Percentiles rank a stretch among this genome's conserved stretches.
phyloP scores from a whole-genome alignment of 2,888 invertebrate genomes.

The Platycnemis pennipes region DNA sequence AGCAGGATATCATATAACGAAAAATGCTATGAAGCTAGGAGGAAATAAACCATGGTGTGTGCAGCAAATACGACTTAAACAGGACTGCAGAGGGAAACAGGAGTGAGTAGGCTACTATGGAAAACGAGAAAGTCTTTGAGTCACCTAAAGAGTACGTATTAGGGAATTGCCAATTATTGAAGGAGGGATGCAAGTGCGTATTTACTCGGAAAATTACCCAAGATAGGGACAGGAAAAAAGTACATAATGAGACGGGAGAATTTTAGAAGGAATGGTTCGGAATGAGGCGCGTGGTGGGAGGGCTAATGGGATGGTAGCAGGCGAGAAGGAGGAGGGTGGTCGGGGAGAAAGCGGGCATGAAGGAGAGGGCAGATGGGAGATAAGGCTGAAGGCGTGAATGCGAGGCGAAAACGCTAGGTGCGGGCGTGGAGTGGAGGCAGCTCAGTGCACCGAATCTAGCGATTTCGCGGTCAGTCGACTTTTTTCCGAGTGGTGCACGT shows the following conservation, averaged over 20 bases:
- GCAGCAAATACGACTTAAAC: no score
- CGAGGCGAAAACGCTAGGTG: background rate
- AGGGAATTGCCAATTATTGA: no score
- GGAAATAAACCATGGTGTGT: no score
- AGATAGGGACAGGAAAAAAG: background rate
- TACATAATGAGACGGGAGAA: background rate
- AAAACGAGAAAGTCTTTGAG: no score
- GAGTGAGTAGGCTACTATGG: no score
- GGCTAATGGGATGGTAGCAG: background rate
- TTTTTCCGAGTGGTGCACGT: constrained; percentile 15
- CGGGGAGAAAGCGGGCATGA: background rate
- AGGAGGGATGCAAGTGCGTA: no score
- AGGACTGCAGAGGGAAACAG: no score
- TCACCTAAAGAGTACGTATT: no score
- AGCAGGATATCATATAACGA: no score
- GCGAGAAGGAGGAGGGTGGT: background rate
- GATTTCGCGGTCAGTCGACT: constrained; percentile 53
- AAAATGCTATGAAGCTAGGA: no score
- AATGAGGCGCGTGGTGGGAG: background rate
- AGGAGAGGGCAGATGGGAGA: constrained; percentile 4
- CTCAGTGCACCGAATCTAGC: background rate
- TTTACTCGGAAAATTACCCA: no score
- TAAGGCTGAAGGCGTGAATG: constrained; percentile 24
- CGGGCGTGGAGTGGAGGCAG: background rate
- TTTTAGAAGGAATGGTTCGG: background rate